Evolutionary conservation across 2,888 invertebrate species (phyloP).

Genomic region (Drosophila ezoana): DNA sequence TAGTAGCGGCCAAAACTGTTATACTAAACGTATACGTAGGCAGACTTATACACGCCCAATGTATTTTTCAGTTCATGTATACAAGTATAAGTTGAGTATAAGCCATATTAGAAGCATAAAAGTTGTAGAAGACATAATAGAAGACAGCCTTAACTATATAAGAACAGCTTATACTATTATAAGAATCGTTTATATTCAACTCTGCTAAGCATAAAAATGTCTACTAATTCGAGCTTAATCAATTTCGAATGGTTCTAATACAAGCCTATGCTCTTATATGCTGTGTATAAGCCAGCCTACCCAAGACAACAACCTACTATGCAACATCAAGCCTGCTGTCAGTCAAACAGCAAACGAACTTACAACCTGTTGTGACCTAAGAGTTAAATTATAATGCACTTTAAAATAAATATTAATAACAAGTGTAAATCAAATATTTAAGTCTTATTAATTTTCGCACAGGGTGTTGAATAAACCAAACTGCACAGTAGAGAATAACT

Average conservation of each 20-base stretch:
- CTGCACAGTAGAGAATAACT: background rate
- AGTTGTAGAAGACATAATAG: conserved; percentile 1
- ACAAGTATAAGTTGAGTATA: background rate
- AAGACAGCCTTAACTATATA: conserved; percentile 2
- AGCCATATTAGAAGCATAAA: background rate
- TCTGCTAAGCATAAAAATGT: conserved; percentile 7
- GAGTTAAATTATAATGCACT: background rate
- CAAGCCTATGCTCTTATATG: conserved; percentile 2
- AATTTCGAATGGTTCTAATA: conserved; percentile 13
- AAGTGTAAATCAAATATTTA: background rate
- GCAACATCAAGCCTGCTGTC: conserved; percentile 29
- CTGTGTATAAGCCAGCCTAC: conserved; percentile 36
- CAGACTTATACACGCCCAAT: background rate
- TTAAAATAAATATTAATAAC: conserved; percentile 4
- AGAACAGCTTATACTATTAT: conserved; percentile 10
- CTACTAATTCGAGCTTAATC: conserved; percentile 9
- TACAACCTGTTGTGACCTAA: conserved; percentile 23
- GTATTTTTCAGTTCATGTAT: no score
- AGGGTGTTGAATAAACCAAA: background rate
- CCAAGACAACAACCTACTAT: conserved; percentile 40
- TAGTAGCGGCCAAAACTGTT: conserved; percentile 49
- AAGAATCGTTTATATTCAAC: background rate
- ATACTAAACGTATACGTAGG: conserved; percentile 39
- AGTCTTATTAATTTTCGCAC: background rate
- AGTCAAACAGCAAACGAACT: conserved; percentile 6